Conservation (phyloP, 2,888 invertebrate genomes). For the Pachliopta kotzebuea region DNA sequence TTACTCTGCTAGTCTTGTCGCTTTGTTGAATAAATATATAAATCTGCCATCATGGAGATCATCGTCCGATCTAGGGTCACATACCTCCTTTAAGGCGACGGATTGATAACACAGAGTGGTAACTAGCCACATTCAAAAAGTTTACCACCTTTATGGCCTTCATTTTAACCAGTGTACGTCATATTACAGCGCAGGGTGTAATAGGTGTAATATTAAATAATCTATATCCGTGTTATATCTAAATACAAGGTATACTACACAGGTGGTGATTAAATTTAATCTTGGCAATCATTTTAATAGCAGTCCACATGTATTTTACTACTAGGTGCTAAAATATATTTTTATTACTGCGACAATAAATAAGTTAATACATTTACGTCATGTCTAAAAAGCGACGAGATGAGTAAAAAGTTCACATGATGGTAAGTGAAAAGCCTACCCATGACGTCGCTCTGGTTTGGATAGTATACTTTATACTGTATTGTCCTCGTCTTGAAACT, state of each 20-base stretch:
- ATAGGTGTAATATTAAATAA: slow-evolving; percentile 2
- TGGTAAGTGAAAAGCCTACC: no score
- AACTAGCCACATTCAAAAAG: background rate
- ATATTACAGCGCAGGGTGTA: background rate
- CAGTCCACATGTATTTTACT: background rate
- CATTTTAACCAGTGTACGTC: background rate
- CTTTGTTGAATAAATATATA: no score
- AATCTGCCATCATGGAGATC: no score
- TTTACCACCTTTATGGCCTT: background rate
- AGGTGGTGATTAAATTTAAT: background rate
- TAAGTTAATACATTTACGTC: background rate
- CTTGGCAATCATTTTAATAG: background rate
- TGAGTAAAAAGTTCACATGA: no score
- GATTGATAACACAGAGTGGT: no score
- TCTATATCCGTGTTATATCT: background rate
- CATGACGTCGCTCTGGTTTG: no score
- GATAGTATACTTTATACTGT: background rate
- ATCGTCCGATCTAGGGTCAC: no score
- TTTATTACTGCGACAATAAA: background rate
- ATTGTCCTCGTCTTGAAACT: background rate
- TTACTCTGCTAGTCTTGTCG: no score
- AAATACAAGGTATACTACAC: background rate
- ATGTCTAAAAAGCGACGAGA: no score
- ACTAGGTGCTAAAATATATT: background rate
- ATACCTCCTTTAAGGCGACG: no score